Base-by-base conservation (phyloP, 2,888 invertebrate species). In the Drosophila vallismaia region DNA sequence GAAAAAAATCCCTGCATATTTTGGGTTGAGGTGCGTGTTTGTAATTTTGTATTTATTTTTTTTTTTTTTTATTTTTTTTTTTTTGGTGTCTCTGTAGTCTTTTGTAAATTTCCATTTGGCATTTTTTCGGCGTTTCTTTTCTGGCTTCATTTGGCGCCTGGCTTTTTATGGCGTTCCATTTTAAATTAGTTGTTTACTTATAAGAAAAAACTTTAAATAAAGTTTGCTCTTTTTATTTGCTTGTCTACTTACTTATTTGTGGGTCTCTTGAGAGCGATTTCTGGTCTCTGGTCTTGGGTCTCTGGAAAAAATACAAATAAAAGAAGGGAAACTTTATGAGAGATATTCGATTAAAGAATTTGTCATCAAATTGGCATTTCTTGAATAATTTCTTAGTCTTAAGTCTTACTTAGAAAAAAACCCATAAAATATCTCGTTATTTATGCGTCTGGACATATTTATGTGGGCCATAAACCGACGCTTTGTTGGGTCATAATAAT, bases 161-260 rank as follows among this genome's bases (percentile, higher is more conserved):
- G 24, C 63, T 62, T 72, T 74, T 66, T 86, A 71, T 72, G 71
- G 77, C 75, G 80, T 73, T 81, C 86, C 84, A 81, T 86, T 86
- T 86, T 71, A 84, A 86, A 81, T 81, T 8, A 75, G 73, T 75
- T 81, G 85, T 84, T 86, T 77, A 58, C 68, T 80, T 80, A 73
- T 52, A 46, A 48, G 59, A 36, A 36, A n/a, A 63, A 45, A 36
- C 28, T 26, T 44, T 44, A 45, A 44, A 48, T 33, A 49, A 24
- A 26, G 7, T n/a, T 59, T 29, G 33, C 6, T 7, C 56, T 29
- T 49, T 24, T 50, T 64, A 12, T 8, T 12, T 31, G 38, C 26
- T 51, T 40, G 46, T 48, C 33, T 38, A 70, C 71, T 70, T 54
- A 70, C 69, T 44, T 44, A 38, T 50, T 19, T 64, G 59, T 53